These are phyloP conservation scores for Agriotes lineatus DNA, from an alignment of 2,888 invertebrate species.

Conservation along the genomic window DNA sequence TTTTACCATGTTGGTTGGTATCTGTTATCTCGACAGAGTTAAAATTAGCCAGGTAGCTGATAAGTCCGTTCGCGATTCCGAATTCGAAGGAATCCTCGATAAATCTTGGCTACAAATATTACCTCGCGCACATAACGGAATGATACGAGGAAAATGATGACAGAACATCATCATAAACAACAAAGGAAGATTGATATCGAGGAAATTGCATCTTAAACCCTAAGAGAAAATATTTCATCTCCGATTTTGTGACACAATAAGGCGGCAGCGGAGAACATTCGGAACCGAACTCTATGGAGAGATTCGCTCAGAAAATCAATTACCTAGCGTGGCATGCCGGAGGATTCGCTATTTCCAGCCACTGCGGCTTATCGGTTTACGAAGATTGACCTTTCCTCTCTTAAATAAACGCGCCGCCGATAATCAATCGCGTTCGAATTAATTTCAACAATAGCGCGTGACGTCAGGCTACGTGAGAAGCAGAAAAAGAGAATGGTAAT, in stretches of 20 bases:
- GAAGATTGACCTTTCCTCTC: conserved; percentile 36
- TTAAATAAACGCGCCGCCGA: conserved; percentile 21
- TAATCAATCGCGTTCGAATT: conserved; percentile 28
- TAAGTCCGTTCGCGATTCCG: not conserved
- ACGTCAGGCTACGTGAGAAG: conserved; percentile 51
- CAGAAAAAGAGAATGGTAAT: conserved; percentile 52
- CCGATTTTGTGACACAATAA: conserved; percentile 44
- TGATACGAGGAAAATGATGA: conserved; percentile 37
- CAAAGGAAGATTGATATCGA: conserved; percentile 46
- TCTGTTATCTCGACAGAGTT: not conserved
- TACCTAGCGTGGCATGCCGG: conserved; percentile 38
- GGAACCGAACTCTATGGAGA: conserved; percentile 36
- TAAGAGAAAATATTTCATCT: conserved; percentile 46
- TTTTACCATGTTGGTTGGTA: not conserved
- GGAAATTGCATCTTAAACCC: conserved; percentile 46
- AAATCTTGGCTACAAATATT: conserved; percentile 15
- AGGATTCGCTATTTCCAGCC: conserved; percentile 38
- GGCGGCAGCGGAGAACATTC: conserved; percentile 32
- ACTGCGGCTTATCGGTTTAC: conserved; percentile 34
- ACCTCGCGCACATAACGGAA: conserved; percentile 12
- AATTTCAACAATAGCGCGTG: conserved; percentile 44
- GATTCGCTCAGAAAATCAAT: conserved; percentile 43
- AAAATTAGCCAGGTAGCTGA: not conserved
- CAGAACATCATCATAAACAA: conserved; percentile 45
- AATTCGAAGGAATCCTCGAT: not conserved